These are phyloP conservation scores for Atta colombica DNA, from an alignment of 1,140 invertebrate species.

Conservation along the genomic window DNA sequence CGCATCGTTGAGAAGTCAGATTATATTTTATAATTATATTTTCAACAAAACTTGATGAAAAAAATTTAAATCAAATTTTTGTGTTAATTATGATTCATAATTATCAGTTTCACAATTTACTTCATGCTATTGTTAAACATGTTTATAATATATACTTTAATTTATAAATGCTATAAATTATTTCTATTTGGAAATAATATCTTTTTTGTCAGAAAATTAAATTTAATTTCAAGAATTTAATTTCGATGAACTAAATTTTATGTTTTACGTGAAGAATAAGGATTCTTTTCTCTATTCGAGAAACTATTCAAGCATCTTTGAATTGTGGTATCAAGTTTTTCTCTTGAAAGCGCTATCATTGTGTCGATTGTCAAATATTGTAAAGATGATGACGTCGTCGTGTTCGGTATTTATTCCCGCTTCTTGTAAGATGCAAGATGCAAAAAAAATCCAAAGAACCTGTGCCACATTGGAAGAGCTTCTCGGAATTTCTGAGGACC, in stretches of 20 bases:
- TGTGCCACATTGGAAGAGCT: slow-evolving; percentile 4
- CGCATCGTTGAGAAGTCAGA: background rate
- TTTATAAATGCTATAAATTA: background rate
- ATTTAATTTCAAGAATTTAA: background rate
- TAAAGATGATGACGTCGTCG: slow-evolving; percentile 11
- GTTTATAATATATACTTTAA: background rate
- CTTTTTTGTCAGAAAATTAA: background rate
- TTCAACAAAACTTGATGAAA: background rate
- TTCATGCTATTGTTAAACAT: background rate
- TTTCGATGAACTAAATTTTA: background rate
- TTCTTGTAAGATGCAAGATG: slow-evolving; percentile 2
- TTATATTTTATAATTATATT: background rate
- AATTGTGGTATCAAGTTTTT: background rate
- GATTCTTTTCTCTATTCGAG: background rate
- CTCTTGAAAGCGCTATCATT: background rate
- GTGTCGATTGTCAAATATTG: slow-evolving; percentile 31
- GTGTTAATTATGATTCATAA: background rate
- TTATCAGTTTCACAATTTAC: background rate
- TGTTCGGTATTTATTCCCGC: slow-evolving; percentile 25
- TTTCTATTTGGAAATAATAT: background rate
- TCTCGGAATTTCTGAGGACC: slow-evolving; percentile 20
- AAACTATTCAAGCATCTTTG: slow-evolving; percentile 1
- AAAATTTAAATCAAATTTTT: background rate
- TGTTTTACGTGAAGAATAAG: background rate
- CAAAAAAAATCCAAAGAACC: background rate